Evolutionary conservation across 2,113 vertebrate genomes (phyloP).

Genomic region (Chloropsis cyanopogon): DNA sequence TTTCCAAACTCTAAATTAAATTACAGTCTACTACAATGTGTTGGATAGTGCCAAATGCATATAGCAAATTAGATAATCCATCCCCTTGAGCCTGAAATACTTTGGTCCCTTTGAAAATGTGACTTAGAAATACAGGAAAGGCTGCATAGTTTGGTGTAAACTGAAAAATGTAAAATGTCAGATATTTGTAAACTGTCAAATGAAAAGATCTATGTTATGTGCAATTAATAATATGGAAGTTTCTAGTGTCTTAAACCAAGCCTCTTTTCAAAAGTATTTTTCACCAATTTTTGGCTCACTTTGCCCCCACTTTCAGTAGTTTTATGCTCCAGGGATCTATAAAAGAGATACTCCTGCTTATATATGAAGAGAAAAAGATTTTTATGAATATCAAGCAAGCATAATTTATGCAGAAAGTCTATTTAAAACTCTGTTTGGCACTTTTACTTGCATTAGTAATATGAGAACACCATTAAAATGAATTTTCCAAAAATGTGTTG

Average conservation of each 20-base stretch:
- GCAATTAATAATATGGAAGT: background rate
- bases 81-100: background rate
- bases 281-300: background rate
- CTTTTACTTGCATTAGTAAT: conserved; percentile 33
- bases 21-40: background rate
- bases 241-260: background rate
- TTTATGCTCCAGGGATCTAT: background rate
- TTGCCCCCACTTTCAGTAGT: background rate
- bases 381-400: conserved; percentile 41
- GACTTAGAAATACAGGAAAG: background rate
- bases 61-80: background rate
- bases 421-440: conserved; percentile 42
- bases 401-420: conserved; percentile 46
- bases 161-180: background rate
- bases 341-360: background rate
- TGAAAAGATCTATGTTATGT: background rate
- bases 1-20: background rate
- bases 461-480: conserved; percentile 27
- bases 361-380: background rate
- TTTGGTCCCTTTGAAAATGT: background rate
- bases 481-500: conserved; percentile 18
- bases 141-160: background rate
- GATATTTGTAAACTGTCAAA: background rate
- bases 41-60: background rate
- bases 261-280: background rate